Evolutionary conservation across 2,797 vertebrate genomes (phyloP).

Genomic region (Pangasius larnaudii): DNA sequence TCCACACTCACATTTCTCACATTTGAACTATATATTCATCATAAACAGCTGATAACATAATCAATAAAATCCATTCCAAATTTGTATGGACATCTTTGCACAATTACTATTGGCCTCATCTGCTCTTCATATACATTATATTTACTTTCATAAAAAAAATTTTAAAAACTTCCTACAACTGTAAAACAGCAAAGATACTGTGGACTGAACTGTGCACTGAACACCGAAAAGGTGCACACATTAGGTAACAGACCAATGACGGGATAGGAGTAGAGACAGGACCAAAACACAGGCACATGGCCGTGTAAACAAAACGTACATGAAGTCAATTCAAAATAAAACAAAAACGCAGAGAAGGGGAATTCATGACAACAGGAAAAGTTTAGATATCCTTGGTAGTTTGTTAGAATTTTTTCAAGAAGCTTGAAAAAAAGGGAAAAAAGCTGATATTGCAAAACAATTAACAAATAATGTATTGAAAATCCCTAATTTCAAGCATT

Average conservation of each 20-base stretch:
- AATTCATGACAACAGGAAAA: no score
- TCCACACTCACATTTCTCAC: not conserved
- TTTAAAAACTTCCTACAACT: not conserved
- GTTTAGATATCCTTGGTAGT: not conserved
- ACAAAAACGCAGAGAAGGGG: no score
- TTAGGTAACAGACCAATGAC: not conserved
- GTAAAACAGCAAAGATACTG: not conserved
- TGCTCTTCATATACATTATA: not conserved
- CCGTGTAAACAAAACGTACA: no score
- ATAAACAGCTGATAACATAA: not conserved
- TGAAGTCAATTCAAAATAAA: no score
- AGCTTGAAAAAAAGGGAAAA: no score
- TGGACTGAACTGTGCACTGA: not conserved
- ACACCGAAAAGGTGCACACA: not conserved
- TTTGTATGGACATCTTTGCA: not conserved
- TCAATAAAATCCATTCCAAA: not conserved
- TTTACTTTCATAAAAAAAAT: not conserved
- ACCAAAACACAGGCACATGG: no score
- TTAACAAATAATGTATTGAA: not conserved
- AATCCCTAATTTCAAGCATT: not conserved
- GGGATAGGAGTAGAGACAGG: no score
- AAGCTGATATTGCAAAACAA: not conserved
- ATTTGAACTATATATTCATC: not conserved
- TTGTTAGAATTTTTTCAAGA: no score
- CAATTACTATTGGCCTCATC: not conserved